Percentiles rank a stretch among this genome's conserved stretches.
phyloP scores from a whole-genome alignment of 2,888 invertebrate species.

The Caenorhabditis sp. region DNA sequence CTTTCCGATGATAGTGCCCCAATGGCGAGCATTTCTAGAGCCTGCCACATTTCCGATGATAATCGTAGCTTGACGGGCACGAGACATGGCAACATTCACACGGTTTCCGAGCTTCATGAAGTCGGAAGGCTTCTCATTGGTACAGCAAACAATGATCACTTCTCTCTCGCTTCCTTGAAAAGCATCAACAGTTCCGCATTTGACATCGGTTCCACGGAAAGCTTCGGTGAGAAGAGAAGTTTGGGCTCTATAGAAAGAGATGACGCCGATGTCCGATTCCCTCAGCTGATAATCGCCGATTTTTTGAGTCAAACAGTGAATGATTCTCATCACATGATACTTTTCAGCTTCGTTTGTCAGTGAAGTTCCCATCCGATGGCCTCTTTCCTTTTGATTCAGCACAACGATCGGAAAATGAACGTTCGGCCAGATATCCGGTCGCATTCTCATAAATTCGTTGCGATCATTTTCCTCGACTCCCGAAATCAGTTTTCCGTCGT shows the following conservation, averaged over 20 bases:
- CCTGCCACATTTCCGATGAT: conserved; percentile 29
- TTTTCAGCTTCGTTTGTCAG: conserved; percentile 8
- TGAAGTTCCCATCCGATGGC: conserved; percentile 10
- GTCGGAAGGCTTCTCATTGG: conserved; percentile 20
- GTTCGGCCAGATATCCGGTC: conserved; percentile 36
- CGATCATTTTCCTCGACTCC: conserved; percentile 17
- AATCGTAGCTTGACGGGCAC: conserved; percentile 43
- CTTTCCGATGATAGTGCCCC: conserved; percentile 11
- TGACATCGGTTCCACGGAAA: conserved; percentile 19
- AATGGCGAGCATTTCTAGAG: conserved; percentile 5
- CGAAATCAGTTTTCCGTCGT: conserved; percentile 6
- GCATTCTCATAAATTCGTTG: conserved; percentile 35
- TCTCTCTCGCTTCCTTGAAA: conserved; percentile 49
- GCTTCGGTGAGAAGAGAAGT: conserved; percentile 36
- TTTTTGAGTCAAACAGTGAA: not conserved
- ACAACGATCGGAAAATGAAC: conserved; percentile 19
- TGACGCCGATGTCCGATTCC: conserved; percentile 28
- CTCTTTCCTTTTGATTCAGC: not conserved
- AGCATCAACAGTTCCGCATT: conserved; percentile 38
- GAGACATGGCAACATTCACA: conserved; percentile 45
- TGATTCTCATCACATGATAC: not conserved
- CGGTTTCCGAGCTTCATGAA: conserved; percentile 42
- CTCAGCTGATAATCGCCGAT: not conserved
- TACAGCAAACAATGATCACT: conserved; percentile 42
- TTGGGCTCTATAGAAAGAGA: conserved; percentile 47